A percentile compares a stretch with the other conserved stretches of the same genome.
phyloP scores from a whole-genome alignment of 37 sponge, comb jelly and placozoan species.

The Cladorhizidae sp. region DNA sequence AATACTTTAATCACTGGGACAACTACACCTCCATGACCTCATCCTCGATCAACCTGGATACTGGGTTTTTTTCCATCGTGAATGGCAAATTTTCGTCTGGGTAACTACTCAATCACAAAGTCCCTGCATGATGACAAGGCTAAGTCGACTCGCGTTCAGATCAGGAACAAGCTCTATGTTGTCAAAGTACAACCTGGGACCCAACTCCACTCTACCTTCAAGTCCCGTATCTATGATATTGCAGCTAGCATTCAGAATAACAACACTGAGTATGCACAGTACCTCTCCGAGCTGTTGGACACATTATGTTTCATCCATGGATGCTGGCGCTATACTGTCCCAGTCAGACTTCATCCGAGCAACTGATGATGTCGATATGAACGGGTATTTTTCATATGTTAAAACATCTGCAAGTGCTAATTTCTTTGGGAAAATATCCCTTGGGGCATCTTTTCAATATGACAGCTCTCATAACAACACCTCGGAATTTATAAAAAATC shows the following conservation, averaged over 20 bases:
- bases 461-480: background rate
- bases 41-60: conserved; percentile 48
- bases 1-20: conserved; percentile 57
- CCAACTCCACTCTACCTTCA: conserved; percentile 54
- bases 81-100: conserved; percentile 64
- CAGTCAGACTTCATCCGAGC: conserved; percentile 45
- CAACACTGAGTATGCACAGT: conserved; percentile 47
- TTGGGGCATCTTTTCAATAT: conserved; percentile 16
- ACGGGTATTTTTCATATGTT: background rate
- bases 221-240: conserved; percentile 64
- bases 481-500: conserved; percentile 16
- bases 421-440: conserved; percentile 46
- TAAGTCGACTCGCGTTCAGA: conserved; percentile 50
- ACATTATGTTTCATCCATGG: conserved; percentile 52
- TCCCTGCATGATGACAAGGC: conserved; percentile 46
- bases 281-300: conserved; percentile 76
- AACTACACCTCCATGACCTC: conserved; percentile 61
- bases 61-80: conserved; percentile 35
- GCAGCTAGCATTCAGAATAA: conserved; percentile 71
- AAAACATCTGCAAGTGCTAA: conserved; percentile 60
- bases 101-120: conserved; percentile 44
- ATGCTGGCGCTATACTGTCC: conserved; percentile 65
- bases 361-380: background rate
- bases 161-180: conserved; percentile 52
- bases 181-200: conserved; percentile 48